Evolutionary conservation across 2,888 invertebrate species (phyloP).

Genomic region (Euproctis similis): DNA sequence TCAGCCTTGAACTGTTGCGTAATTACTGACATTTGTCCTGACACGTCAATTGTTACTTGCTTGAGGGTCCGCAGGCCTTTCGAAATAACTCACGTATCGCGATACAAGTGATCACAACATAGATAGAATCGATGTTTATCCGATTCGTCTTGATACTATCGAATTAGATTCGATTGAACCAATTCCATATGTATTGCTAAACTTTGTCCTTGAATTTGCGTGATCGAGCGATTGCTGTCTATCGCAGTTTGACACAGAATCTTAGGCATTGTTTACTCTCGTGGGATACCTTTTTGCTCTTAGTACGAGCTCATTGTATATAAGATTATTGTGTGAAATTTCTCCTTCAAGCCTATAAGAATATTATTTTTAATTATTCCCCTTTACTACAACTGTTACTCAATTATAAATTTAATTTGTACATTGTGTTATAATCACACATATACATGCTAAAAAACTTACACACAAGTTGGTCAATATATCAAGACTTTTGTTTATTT

Average conservation of each 20-base stretch:
- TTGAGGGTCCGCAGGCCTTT: slow-evolving; percentile 30
- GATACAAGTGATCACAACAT: slow-evolving; percentile 27
- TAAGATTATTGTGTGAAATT: slow-evolving; percentile 6
- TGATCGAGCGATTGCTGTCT: slow-evolving; percentile 18
- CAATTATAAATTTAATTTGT: no score
- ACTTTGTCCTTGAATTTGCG: slow-evolving; percentile 34
- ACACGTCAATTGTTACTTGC: slow-evolving; percentile 32
- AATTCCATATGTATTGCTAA: slow-evolving; percentile 33
- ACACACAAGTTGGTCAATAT: no score
- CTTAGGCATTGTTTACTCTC: slow-evolving; percentile 26
- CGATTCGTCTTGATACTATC: slow-evolving; percentile 31
- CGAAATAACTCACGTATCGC: slow-evolving; percentile 34
- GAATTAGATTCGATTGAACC: slow-evolving; percentile 29
- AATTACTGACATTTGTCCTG: slow-evolving; percentile 47
- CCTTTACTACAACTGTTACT: no score
- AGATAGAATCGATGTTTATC: slow-evolving; percentile 14
- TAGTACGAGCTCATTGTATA: slow-evolving; percentile 16
- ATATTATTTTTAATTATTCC: slow-evolving; percentile 17
- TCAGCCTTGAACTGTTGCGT: slow-evolving; percentile 65
- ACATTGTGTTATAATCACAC: no score
- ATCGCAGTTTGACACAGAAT: slow-evolving; percentile 19
- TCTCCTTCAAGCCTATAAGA: slow-evolving; percentile 9
- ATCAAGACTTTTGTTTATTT: no score
- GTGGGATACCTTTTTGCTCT: slow-evolving; percentile 30
- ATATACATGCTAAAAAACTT: no score